Evolutionary conservation across 2,113 vertebrate species (phyloP).

Genomic region (Gavia stellata): DNA sequence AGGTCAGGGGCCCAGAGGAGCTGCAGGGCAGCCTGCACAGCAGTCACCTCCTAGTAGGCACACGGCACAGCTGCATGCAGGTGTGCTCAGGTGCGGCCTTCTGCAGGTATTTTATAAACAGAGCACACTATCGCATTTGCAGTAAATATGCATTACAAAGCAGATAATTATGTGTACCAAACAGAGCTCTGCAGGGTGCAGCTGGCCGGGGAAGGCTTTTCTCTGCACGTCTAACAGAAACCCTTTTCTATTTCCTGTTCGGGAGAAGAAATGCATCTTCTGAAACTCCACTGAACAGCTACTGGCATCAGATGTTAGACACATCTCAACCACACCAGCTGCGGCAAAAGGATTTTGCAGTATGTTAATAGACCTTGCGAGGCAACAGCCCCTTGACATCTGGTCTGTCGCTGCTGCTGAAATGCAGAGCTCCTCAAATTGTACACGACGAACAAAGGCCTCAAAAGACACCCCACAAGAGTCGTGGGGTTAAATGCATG

Average conservation of each 20-base stretch:
- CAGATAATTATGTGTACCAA: conserved; percentile 44
- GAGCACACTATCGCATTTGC: background rate
- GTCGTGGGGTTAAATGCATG: fast-evolving
- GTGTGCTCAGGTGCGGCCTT: background rate
- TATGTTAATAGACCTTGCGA: background rate
- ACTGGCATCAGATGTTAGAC: background rate
- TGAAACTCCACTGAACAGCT: background rate
- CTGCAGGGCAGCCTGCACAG: background rate
- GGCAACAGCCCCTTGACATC: background rate
- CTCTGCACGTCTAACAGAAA: background rate
- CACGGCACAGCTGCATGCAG: fast-evolving
- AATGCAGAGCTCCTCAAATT: background rate
- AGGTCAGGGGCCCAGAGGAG: background rate
- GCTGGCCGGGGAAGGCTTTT: background rate
- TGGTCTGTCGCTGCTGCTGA: background rate
- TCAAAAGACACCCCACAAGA: background rate
- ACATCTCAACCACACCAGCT: background rate
- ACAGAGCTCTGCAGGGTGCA: conserved; percentile 23
- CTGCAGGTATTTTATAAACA: conserved; percentile 37
- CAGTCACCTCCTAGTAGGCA: background rate
- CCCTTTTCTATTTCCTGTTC: background rate
- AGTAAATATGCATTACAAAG: background rate
- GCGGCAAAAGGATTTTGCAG: background rate
- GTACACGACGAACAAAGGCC: background rate
- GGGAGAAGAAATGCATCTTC: background rate